phyloP scores from a whole-genome alignment of 2,888 invertebrate genomes.

The Orchesellides sinensis region DNA sequence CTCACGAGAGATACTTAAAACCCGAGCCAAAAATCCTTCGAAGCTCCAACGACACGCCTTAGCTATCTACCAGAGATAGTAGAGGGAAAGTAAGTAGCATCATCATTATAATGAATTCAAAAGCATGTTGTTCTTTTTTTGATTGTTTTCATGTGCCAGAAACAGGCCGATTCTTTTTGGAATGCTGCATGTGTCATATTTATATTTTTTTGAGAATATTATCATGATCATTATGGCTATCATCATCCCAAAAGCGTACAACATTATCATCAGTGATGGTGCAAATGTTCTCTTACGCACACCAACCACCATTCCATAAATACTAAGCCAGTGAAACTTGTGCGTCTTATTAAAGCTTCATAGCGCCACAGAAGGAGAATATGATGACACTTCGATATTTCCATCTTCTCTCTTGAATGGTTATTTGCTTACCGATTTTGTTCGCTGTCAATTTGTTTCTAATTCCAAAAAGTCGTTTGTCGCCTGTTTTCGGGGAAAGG shows the following conservation, averaged over 20 bases:
- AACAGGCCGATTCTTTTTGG: constrained; percentile 21
- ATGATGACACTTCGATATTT: too few species aligned
- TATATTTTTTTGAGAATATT: constrained; percentile 41
- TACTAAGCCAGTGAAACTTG: background rate
- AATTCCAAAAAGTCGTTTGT: constrained; percentile 57
- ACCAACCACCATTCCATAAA: constrained; percentile 6
- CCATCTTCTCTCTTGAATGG: too few species aligned
- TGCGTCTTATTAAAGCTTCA: background rate
- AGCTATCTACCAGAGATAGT: constrained; percentile 27
- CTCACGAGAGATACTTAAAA: constrained; percentile 59
- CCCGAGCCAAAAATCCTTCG: constrained; percentile 46
- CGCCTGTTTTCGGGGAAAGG: background rate
- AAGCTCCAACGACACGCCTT: constrained; percentile 46
- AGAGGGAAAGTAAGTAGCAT: background rate
- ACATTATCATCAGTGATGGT: constrained; percentile 6
- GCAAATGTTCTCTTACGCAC: background rate
- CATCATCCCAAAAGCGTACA: constrained; percentile 23
- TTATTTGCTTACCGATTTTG: constrained; percentile 52
- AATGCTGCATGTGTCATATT: constrained; percentile 51
- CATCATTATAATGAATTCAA: constrained; percentile 45
- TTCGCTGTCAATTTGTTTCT: constrained; percentile 46
- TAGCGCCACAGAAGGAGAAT: background rate
- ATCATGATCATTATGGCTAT: constrained; percentile 47
- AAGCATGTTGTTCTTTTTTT: constrained; percentile 45
- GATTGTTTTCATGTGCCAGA: constrained; percentile 60